These are phyloP conservation scores for Macropodus opercularis DNA, from an alignment of 2,797 vertebrate species.

Conservation along the genomic window DNA sequence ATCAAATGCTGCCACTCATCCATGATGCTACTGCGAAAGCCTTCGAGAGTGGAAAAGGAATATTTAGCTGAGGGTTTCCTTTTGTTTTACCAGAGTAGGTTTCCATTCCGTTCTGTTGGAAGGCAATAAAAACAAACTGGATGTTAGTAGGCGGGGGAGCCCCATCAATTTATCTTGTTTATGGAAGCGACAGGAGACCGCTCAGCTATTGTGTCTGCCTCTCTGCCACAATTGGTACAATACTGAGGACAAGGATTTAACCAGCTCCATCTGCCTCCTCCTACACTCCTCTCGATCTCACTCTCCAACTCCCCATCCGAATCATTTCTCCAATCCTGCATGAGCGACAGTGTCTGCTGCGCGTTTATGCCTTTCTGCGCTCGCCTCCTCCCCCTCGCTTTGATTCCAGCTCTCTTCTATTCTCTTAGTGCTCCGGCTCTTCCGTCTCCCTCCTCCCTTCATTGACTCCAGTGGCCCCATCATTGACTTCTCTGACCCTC, in stretches of 20 bases:
- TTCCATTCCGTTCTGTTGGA: constrained; percentile 67
- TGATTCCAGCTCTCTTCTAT: not conserved
- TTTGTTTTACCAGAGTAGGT: constrained; percentile 66
- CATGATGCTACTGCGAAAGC: constrained; percentile 55
- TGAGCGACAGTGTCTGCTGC: constrained; percentile 4
- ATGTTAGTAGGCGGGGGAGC: constrained; percentile 69
- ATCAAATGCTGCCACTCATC: constrained; percentile 72
- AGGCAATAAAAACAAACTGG: constrained; percentile 71
- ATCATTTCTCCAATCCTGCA: constrained; percentile 38
- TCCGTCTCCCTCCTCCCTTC: constrained; percentile 25
- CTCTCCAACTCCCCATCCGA: constrained; percentile 38
- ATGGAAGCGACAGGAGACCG: constrained; percentile 71
- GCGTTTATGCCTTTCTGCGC: constrained; percentile 23
- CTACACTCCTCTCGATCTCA: constrained; percentile 52
- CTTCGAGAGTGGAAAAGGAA: constrained; percentile 61
- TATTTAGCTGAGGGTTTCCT: constrained; percentile 63
- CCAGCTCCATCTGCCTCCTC: constrained; percentile 68
- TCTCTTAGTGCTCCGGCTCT: constrained; percentile 2
- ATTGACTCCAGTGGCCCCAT: constrained; percentile 60
- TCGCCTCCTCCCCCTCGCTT: not conserved
- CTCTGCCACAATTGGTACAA: constrained; percentile 73
- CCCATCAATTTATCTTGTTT: constrained; percentile 76
- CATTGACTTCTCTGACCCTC: constrained; percentile 63
- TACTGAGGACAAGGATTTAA: constrained; percentile 71
- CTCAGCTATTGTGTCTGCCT: constrained; percentile 73